These are phyloP conservation scores for Eupithecia subfuscata DNA, from an alignment of 2,888 invertebrate species.

Conservation along the genomic window DNA sequence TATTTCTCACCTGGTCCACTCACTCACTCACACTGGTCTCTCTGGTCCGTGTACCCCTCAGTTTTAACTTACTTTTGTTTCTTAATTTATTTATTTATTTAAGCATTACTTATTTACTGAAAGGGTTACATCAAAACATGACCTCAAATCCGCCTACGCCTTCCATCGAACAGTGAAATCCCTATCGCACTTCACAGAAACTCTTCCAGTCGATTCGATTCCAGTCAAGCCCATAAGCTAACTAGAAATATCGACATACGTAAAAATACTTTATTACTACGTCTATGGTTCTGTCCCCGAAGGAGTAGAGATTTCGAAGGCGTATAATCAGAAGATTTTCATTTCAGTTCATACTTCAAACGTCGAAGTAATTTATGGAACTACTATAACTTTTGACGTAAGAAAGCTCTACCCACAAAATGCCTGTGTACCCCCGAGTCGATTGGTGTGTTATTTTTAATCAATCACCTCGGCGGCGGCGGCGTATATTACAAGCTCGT, in stretches of 20 bases:
- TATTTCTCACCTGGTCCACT: too few relatives aligned
- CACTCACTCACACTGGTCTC: too few relatives aligned
- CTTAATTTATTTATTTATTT: too few relatives aligned
- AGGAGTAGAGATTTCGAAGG: neutral
- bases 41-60: too few relatives aligned
- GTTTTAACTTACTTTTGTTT: too few relatives aligned
- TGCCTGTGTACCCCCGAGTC: too few relatives aligned
- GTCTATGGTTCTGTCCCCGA: conserved; percentile 18
- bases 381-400: neutral
- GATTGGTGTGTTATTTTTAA: too few relatives aligned
- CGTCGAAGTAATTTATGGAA: neutral
- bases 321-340: conserved; percentile 7
- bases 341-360: neutral
- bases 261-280: conserved; percentile 31
- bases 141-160: neutral
- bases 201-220: conserved; percentile 22
- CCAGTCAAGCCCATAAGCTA: conserved; percentile 23
- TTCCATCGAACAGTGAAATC: conserved; percentile 21
- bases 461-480: too few relatives aligned
- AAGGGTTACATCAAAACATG: neutral
- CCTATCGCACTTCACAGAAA: conserved; percentile 25
- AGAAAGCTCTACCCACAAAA: too few relatives aligned
- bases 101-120: neutral
- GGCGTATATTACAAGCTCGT: too few relatives aligned
- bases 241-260: conserved; percentile 36